A percentile compares a stretch with the other conserved stretches of the same genome.
Evolutionary conservation across 2,113 vertebrate genomes (phyloP).

Genomic region (Caranx melampygus): DNA sequence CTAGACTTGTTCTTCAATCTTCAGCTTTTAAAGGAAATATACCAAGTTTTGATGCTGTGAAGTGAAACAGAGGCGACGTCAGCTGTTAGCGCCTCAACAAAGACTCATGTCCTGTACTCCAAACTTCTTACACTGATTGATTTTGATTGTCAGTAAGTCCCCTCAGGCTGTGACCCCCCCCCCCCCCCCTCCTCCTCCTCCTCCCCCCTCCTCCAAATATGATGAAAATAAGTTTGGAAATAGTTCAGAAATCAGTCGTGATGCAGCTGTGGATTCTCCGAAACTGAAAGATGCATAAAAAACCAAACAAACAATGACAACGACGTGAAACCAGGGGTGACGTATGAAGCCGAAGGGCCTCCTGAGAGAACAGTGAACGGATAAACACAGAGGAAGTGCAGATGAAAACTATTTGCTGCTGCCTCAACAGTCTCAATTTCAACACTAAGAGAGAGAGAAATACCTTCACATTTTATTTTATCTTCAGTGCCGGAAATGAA

Average conservation of each 20-base stretch:
- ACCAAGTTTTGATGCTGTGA: not conserved
- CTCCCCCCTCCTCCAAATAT: no score
- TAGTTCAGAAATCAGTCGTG: not conserved
- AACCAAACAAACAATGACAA: no score
- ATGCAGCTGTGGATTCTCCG: no score
- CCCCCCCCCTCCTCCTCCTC: no score
- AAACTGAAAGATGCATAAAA: not conserved
- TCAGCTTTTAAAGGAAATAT: no score
- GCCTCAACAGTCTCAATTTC: slow-evolving; percentile 31
- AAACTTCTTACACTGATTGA: not conserved
- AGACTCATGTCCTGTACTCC: not conserved
- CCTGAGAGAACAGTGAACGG: slow-evolving; percentile 9
- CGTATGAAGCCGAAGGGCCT: not conserved
- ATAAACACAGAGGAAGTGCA: not conserved
- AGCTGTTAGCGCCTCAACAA: not conserved
- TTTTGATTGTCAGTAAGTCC: not conserved
- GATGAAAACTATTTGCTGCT: slow-evolving; percentile 28
- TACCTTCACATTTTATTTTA: slow-evolving; percentile 72
- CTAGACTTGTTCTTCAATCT: not conserved
- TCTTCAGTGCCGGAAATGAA: slow-evolving; percentile 69
- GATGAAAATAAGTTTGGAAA: not conserved
- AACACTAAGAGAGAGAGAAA: slow-evolving; percentile 26
- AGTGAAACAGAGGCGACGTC: not conserved
- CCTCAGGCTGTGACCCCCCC: not conserved
- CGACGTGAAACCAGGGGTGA: not conserved